Evolutionary conservation across 2,888 invertebrate genomes (phyloP).

Genomic region (Sinodicranocentrus sp.): DNA sequence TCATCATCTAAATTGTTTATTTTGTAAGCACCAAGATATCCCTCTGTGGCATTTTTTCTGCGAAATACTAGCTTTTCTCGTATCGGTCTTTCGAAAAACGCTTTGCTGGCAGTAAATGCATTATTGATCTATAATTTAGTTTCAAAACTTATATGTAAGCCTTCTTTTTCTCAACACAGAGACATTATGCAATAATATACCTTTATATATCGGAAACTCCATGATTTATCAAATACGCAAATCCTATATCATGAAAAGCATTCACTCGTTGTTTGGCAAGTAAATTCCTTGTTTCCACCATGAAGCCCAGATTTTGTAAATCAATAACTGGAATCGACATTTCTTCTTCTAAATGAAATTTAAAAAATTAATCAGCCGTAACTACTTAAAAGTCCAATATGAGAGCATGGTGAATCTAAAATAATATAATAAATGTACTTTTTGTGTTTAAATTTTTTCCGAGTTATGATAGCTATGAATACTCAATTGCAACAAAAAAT

Average conservation of each 20-base stretch:
- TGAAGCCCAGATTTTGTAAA: not conserved
- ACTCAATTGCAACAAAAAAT: too few species aligned
- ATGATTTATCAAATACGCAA: slow-evolving; percentile 52
- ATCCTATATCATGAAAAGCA: slow-evolving; percentile 51
- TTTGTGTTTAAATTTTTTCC: too few species aligned
- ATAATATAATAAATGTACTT: too few species aligned
- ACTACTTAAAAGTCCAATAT: too few species aligned
- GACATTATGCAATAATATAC: not conserved
- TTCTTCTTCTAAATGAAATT: too few species aligned
- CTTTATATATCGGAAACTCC: slow-evolving; percentile 23
- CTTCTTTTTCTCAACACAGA: not conserved
- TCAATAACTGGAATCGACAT: slow-evolving; percentile 39
- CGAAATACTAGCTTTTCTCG: slow-evolving; percentile 35
- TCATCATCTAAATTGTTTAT: not conserved
- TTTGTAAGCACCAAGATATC: slow-evolving; percentile 53
- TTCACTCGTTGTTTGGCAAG: slow-evolving; percentile 21
- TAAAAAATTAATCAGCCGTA: too few species aligned
- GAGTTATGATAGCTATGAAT: too few species aligned
- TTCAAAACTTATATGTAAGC: not conserved
- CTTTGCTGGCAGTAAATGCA: slow-evolving; percentile 41
- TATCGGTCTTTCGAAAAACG: slow-evolving; percentile 43
- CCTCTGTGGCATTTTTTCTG: slow-evolving; percentile 47
- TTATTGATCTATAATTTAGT: slow-evolving; percentile 31
- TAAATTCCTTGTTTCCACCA: not conserved
- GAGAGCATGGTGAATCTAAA: too few species aligned